Base-by-base conservation (phyloP, 2,797 vertebrate genomes). In the Ptychobarbus kaznakovi region DNA sequence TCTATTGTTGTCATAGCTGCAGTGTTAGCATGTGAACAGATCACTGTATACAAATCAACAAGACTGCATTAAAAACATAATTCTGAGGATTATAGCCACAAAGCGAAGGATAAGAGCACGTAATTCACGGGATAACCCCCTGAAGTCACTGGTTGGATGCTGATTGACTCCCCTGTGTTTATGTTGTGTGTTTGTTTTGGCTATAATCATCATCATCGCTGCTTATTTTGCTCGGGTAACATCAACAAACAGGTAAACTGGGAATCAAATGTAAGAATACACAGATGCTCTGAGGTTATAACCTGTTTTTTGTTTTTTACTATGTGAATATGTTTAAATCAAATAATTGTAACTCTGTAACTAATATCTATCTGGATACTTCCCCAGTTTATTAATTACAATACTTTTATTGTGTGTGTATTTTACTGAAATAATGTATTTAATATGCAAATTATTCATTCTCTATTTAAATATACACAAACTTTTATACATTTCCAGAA, bases 1-100 rank as follows among this genome's bases (percentile, higher is more conserved):
- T 46, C 63, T 81, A 63, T 86, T 82, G 88, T 89, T 86, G 88
- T 82, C 81, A 87, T 89, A 83, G 88, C 61, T 58, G 82, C 83
- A 8, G 70, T 28, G 86, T 89, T 76, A 79, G 68, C 82, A 86
- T 82, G 22, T 72, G 28, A 63, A 44, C 66, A 73, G 42, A 80
- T 63, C 20, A n/a, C 1, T 20, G 6, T 18, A 72, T 9, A 28
- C 46, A 72, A 56, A 44, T 40, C 32, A 76, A 70, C 63, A 78
- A 22, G 20, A 65, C 63, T 78, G 66, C 76, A 51, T 51, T 25
- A 51, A 63, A 77, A 58, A 35, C 75, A 1, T 61, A 51, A 49
- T 51, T 25, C 68, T 35, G 66, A 69, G 66, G 51, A 44, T 51
- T 46, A 22, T 22, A 22, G 20, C 2, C 10, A 42, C 20, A 40